Evolutionary conservation across 2,888 invertebrate species (phyloP).

Genomic region (Tachina fera): DNA sequence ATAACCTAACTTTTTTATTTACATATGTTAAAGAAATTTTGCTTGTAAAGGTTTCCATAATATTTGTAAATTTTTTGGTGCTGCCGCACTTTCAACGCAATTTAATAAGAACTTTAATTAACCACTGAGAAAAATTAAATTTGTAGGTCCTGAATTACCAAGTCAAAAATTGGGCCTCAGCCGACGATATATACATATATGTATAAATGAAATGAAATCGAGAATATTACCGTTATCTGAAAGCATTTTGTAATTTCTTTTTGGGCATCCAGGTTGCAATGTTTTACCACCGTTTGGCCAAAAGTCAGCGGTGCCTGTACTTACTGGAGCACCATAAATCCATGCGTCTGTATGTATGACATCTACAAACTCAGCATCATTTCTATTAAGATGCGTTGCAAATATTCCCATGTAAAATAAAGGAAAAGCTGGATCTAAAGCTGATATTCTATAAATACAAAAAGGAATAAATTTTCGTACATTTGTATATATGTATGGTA

Average conservation of each 20-base stretch:
- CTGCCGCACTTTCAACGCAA: no score
- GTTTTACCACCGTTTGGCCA: conserved; percentile 86
- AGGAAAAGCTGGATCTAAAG: conserved; percentile 86
- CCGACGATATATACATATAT: no score
- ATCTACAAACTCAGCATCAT: conserved; percentile 86
- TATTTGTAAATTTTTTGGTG: no score
- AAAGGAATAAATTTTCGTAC: background rate
- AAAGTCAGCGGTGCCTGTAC: conserved; percentile 86
- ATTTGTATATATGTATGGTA: background rate
- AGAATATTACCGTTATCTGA: conserved; percentile 78
- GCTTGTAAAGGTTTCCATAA: no score
- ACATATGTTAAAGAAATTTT: no score
- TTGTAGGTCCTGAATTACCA: no score
- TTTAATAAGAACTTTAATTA: no score
- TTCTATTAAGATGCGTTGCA: conserved; percentile 82
- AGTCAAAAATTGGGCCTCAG: no score
- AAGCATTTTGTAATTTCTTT: conserved; percentile 80
- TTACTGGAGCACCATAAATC: conserved; percentile 85
- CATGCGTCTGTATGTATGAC: conserved; percentile 89
- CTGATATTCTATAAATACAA: conserved; percentile 83
- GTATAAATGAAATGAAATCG: background rate
- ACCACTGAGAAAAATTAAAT: no score
- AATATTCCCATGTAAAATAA: conserved; percentile 83
- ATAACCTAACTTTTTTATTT: no score
- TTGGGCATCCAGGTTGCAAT: conserved; percentile 86